phyloP scores from a whole-genome alignment of 2,797 vertebrate species.

The Lutjanus campechanus region DNA sequence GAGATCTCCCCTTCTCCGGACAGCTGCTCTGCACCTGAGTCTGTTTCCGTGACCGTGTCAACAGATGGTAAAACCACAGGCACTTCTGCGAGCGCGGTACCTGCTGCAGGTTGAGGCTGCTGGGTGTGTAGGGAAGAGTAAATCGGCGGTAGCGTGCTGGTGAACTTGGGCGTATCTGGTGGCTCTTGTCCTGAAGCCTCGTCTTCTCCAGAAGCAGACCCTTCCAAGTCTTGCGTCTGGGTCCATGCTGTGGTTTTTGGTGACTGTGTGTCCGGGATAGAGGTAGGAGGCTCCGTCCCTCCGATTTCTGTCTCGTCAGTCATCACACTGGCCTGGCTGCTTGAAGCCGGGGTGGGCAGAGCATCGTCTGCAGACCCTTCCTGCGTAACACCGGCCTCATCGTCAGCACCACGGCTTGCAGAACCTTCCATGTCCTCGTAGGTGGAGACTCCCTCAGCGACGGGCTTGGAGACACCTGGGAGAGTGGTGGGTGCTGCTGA shows the following conservation, averaged over 20 bases:
- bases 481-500: background rate
- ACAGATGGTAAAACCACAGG: constrained; percentile 16
- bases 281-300: constrained; percentile 67
- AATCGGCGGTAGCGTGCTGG: background rate
- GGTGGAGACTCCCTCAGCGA: background rate
- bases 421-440: constrained; percentile 57
- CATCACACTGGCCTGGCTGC: constrained; percentile 15
- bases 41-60: constrained; percentile 13
- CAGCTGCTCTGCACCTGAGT: constrained; percentile 51
- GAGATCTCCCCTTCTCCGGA: constrained; percentile 38
- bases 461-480: background rate
- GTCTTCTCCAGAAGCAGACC: constrained; percentile 76
- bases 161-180: constrained; percentile 19
- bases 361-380: constrained; percentile 80
- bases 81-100: background rate
- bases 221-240: constrained; percentile 64
- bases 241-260: constrained; percentile 1
- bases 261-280: background rate
- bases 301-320: constrained; percentile 80
- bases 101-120: constrained; percentile 1
- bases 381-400: constrained; percentile 26
- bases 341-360: constrained; percentile 40
- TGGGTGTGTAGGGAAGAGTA: constrained; percentile 17
- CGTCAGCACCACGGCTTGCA: constrained; percentile 18
- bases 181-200: constrained; percentile 76